Evolutionary conservation across 2,797 vertebrate species (phyloP), one percentile per base, ranked within the genome.

Genomic region (Chaetodon trifasciatus): DNA sequence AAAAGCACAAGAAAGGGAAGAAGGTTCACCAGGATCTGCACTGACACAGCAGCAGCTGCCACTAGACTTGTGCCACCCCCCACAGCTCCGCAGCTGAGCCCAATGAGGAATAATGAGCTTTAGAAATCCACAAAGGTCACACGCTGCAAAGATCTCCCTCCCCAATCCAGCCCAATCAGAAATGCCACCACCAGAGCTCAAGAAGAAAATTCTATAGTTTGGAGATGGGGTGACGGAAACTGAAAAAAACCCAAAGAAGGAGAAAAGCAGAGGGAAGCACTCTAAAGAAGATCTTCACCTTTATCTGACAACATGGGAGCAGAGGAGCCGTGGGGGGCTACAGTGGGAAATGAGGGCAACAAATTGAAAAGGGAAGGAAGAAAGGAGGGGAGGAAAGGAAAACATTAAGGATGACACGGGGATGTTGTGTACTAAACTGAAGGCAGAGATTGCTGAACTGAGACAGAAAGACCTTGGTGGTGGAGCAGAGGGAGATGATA

Each of bases 41-140:
- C 46, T 37, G 76, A 76, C 86, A 78, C 86, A 91, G 89, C 86
- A 88, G 79, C 74, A 87, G 76, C 89, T 77, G 87, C 88, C 91
- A 86, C 83, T 39, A 84, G 82, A 85, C 85, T 78, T 58, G 68
- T 72, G 82, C 87, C 86, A 78, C 90, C 88, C 85, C 88, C 90
- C 78, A 77, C 83, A 77, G 92, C 8, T 86, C 77, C 70, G 60
- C 86, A 71, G 86, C 89, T 70, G 86, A 92, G 92, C 78, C 86
- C 90, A 80, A 91, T 79, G 85, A 92, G 90, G 91, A 94, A 94
- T 95, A 93, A 95, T 95, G 93, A 94, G 93, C 93, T 92, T 93
- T 94, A 94, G 91, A 94, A 94, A 93, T 84, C 90, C 87, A 87
- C 81, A 94, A 95, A 95, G 94, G 94, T 95, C 94, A 94, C 79